Base-by-base conservation (phyloP, 2,888 invertebrate species). In the Subacronicta megacephala region DNA sequence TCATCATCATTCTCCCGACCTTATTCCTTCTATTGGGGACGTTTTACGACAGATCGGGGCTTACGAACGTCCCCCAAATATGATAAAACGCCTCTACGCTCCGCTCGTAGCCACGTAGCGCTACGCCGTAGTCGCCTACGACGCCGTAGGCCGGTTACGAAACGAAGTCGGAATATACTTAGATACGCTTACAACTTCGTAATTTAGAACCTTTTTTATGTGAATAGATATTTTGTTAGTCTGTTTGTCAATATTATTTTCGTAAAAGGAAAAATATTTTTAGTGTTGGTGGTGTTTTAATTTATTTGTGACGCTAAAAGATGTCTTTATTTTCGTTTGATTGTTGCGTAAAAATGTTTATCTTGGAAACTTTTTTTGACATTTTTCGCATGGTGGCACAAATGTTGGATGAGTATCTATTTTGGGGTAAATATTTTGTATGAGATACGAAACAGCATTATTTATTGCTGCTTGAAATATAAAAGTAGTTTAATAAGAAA, bases 71-170 rank as follows among this genome's bases (percentile, higher is more conserved):
- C 62, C 54, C 55, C 38, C 51, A 56, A 71, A 61, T 54, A 63
- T 71, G 72, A 62, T 61, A 62, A 62, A 70, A 62, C 44, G 58
- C 46, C 59, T 51, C 68, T 54, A 57, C 54, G 62, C 49, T 54
- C 68, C 44, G 18, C 42, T 52, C 54, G 70, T 60, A 57, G 44
- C 68, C 46, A 29, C 72, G 59, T 62, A 64, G 65, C 42, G 23
- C 36, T 36, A 42, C 56, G 54, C 62, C 60, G 69, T 26, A 31
- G 35, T 51, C 53, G 47, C 35, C 64, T 67, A 67, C 64, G 47
- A 23, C 40, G 66, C 52, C 73, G 71, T 71, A 71, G 75, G 47
- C 57, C 54, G 38, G 72, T 18, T 68, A 75, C 68, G 60, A 64
- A 62, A 72, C 38, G 43, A 53, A 57, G 17, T 65, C 33, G 7